These are phyloP conservation scores for Herpailurus yagouaroundi DNA, from an alignment of 2,113 vertebrate species.

Conservation along the genomic window DNA sequence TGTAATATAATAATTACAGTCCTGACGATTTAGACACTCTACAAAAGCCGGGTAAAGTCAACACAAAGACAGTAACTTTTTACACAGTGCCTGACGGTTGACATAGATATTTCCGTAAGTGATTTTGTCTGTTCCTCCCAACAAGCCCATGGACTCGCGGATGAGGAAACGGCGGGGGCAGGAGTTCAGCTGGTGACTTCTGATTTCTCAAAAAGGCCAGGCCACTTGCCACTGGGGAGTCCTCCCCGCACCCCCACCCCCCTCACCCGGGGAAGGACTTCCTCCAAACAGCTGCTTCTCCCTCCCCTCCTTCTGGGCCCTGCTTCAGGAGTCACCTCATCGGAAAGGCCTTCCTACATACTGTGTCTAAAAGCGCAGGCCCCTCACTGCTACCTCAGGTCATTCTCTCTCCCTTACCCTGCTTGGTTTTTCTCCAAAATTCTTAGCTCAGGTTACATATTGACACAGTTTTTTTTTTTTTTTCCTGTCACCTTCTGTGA, in stretches of 20 bases:
- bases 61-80: neutral
- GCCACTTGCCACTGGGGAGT: accelerated
- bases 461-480: no score
- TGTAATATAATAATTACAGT: neutral
- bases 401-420: neutral
- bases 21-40: neutral
- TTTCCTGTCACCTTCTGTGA: neutral
- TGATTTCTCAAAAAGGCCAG: neutral
- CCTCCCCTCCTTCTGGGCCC: neutral
- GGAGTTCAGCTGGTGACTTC: neutral
- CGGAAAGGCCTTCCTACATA: neutral
- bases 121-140: neutral
- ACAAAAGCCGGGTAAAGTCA: neutral
- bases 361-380: neutral
- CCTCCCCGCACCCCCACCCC: neutral
- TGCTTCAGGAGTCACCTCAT: neutral
- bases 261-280: neutral
- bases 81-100: neutral
- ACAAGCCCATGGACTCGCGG: neutral
- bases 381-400: neutral
- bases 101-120: neutral
- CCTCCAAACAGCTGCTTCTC: neutral
- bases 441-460: neutral
- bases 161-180: neutral
- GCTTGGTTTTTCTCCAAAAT: slow-evolving; percentile 12